Conservation (phyloP, 2,888 invertebrate species). For the Phytoseiulus persimilis region DNA sequence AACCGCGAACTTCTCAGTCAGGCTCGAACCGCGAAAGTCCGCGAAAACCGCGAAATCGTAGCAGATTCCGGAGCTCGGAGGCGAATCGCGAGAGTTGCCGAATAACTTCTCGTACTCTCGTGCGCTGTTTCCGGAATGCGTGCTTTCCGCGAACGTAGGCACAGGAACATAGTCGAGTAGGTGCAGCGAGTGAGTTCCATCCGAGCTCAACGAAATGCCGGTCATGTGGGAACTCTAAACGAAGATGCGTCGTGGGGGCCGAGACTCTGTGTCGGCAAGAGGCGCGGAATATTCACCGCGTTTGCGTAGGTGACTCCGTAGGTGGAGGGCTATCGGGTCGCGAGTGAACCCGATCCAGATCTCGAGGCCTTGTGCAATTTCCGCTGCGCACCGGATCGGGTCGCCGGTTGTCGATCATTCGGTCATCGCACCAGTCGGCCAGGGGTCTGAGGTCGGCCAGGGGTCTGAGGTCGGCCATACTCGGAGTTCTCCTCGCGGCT, state of each 20-base stretch:
- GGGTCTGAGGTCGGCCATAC: no score
- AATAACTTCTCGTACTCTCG: background rate
- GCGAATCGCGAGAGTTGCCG: background rate
- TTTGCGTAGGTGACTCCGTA: background rate
- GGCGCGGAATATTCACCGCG: background rate
- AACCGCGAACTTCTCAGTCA: no score
- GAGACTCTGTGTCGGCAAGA: no score
- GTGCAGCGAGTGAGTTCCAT: background rate
- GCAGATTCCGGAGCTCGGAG: background rate
- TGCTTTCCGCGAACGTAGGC: background rate
- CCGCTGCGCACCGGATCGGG: background rate
- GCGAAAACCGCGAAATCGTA: no score
- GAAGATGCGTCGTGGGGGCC: no score
- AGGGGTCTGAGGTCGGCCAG: no score
- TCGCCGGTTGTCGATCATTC: background rate
- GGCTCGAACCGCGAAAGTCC: no score
- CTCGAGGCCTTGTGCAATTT: background rate
- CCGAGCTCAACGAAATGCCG: background rate
- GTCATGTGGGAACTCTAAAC: background rate
- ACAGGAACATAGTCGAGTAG: background rate
- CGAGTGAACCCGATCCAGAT: background rate
- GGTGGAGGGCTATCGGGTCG: background rate
- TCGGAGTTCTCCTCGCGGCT: no score
- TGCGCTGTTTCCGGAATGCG: background rate
- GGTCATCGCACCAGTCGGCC: no score